Conservation (phyloP, 2,888 invertebrate genomes). For the Ophonus ardosiacus region DNA sequence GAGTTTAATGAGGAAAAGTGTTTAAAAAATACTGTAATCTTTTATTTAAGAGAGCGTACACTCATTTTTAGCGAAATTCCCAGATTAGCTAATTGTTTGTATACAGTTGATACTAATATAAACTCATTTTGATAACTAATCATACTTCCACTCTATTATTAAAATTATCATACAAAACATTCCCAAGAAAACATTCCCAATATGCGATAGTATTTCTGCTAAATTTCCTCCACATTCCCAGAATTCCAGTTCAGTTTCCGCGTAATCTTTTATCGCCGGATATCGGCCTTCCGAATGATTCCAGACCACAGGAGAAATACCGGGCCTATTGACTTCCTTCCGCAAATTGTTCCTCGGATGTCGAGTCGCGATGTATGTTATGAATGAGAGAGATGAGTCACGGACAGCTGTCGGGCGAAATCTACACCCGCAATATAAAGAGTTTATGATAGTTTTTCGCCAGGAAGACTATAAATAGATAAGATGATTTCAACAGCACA, state of each 20-base stretch:
- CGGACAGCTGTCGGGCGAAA: conserved; percentile 33
- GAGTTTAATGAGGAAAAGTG: background rate
- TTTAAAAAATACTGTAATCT: background rate
- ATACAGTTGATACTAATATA: background rate
- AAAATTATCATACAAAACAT: conserved; percentile 17
- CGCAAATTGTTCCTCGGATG: background rate
- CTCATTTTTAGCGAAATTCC: background rate
- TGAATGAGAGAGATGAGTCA: conserved; percentile 53
- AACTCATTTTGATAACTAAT: conserved; percentile 1
- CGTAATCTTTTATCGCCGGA: background rate
- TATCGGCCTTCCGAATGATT: conserved; percentile 19
- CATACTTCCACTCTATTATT: conserved; percentile 8
- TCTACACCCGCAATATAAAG: conserved; percentile 12
- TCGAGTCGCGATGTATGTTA: background rate
- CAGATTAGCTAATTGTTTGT: background rate
- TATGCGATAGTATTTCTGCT: background rate
- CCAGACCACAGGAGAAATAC: conserved; percentile 16
- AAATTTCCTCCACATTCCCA: conserved; percentile 16
- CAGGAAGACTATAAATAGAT: conserved; percentile 38
- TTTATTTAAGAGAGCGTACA: background rate
- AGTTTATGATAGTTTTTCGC: conserved; percentile 2
- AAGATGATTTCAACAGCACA: conserved; percentile 37
- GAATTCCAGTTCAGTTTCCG: background rate
- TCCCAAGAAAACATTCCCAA: conserved; percentile 29
- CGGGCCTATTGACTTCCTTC: conserved; percentile 2